Base-by-base conservation (phyloP, 2,888 invertebrate genomes). In the Neria commutata region DNA sequence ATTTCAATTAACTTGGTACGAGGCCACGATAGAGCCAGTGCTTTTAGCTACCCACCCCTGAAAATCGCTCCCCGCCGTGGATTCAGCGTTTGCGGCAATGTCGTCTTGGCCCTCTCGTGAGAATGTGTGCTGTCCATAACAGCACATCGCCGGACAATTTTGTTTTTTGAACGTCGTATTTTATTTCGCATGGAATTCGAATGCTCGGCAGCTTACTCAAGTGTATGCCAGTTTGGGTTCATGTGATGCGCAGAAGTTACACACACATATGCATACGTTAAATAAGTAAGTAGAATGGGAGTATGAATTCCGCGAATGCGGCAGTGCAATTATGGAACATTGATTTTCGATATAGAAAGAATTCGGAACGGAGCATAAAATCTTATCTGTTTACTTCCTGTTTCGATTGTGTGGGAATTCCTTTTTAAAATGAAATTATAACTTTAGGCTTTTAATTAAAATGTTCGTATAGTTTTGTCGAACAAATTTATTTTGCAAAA, bases 301-400 rank as follows among this genome's bases (percentile, higher is more conserved):
- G n/a, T n/a, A n/a, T 40, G 21, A 52, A 46, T 19, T 49, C n/a
- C n/a, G 40, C 29, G 24, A 33, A 33, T 54, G 33, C 33, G 46
- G 29, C 29, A 53, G 53, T 29, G 11, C 29, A 29, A 56, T 40
- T 51, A 34, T 21, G 46, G 52, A 57, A 51, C 52, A 57, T 57
- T 48, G 57, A 57, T 57, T 57, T 57, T 52, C 47, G 40, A 52
- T 26, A 24, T 29, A n/a, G n/a, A n/a, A n/a, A n/a, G n/a, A n/a
- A n/a, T n/a, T n/a, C n/a, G n/a, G n/a, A n/a, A n/a, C n/a, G n/a
- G n/a, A n/a, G n/a, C n/a, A n/a, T n/a, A n/a, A n/a, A n/a, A n/a
- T n/a, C n/a, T n/a, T n/a, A n/a, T n/a, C n/a, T n/a, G n/a, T n/a
- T n/a, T n/a, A n/a, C n/a, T n/a, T n/a, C n/a, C n/a, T n/a, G n/a